Percentiles rank a stretch among this genome's conserved stretches.
These are phyloP conservation scores for Psylliodes chrysocephalus DNA, from an alignment of 2,888 invertebrate species.

Conservation along the genomic window DNA sequence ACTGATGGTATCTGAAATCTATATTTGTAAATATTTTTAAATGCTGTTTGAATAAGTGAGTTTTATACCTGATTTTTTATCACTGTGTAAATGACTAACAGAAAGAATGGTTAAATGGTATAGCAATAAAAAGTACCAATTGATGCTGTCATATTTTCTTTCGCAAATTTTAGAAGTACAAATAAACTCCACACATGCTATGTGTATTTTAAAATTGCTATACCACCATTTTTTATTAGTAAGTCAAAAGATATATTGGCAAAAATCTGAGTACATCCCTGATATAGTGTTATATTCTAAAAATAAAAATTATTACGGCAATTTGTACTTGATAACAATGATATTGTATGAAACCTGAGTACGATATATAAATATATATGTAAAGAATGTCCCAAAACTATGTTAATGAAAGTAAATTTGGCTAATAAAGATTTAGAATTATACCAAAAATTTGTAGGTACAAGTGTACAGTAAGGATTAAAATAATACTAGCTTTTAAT, in stretches of 20 bases:
- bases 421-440: no score
- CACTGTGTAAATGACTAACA: conserved; percentile 49
- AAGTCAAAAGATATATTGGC: conserved; percentile 45
- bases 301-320: conserved; percentile 49
- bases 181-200: no score
- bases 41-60: conserved; percentile 28
- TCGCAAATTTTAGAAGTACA: no score
- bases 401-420: no score
- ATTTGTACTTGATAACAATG: conserved; percentile 56
- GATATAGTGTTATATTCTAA: conserved; percentile 39
- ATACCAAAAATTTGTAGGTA: no score
- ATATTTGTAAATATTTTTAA: conserved; percentile 23
- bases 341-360: conserved; percentile 53
- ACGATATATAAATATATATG: conserved; percentile 39
- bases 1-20: conserved; percentile 42
- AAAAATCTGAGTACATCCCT: conserved; percentile 48
- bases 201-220: background rate
- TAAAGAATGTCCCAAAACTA: conserved; percentile 32
- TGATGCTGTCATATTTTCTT: no score
- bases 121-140: conserved; percentile 29
- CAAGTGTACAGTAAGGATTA: no score
- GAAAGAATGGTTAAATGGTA: conserved; percentile 32
- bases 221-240: conserved; percentile 37
- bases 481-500: no score
- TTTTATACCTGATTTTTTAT: conserved; percentile 51